These are phyloP conservation scores for Teleiodes luculella DNA, from an alignment of 2,888 invertebrate genomes.

Conservation along the genomic window DNA sequence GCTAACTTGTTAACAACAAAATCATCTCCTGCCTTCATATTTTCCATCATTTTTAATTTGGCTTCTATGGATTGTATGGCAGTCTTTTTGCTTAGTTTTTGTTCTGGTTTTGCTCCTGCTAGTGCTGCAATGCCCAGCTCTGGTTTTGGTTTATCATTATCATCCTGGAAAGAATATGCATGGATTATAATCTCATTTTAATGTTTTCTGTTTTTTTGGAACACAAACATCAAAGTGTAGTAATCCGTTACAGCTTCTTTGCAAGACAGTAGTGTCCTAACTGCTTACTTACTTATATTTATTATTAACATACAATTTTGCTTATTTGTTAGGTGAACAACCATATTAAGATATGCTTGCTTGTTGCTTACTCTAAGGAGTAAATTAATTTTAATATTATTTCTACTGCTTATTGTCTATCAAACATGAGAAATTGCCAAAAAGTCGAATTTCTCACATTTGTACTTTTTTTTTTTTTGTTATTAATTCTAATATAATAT, in stretches of 20 bases:
- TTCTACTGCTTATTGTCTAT: no score
- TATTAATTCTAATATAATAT: no score
- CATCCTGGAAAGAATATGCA: conserved; percentile 77
- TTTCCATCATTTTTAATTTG: conserved; percentile 89
- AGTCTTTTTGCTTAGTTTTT: conserved; percentile 85
- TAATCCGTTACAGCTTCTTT: conserved; percentile 3
- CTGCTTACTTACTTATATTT: neutral
- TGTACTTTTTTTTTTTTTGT: no score
- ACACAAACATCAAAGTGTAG: conserved; percentile 6
- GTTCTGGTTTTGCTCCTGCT: conserved; percentile 80
- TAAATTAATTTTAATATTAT: no score
- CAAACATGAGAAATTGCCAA: no score
- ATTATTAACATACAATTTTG: conserved; percentile 11
- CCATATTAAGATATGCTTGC: no score
- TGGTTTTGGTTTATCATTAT: conserved; percentile 85
- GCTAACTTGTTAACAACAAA: conserved; percentile 86
- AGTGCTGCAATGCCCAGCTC: conserved; percentile 88
- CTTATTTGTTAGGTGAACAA: no score
- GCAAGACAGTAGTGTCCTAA: neutral
- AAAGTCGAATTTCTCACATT: no score
- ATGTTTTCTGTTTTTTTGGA: neutral
- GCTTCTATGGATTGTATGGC: conserved; percentile 94
- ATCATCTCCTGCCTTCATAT: conserved; percentile 82
- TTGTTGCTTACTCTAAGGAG: no score
- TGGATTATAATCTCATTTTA: conserved; percentile 5